Conservation (phyloP, 2,797 vertebrate species). For the Threskiornis aethiopicus region DNA sequence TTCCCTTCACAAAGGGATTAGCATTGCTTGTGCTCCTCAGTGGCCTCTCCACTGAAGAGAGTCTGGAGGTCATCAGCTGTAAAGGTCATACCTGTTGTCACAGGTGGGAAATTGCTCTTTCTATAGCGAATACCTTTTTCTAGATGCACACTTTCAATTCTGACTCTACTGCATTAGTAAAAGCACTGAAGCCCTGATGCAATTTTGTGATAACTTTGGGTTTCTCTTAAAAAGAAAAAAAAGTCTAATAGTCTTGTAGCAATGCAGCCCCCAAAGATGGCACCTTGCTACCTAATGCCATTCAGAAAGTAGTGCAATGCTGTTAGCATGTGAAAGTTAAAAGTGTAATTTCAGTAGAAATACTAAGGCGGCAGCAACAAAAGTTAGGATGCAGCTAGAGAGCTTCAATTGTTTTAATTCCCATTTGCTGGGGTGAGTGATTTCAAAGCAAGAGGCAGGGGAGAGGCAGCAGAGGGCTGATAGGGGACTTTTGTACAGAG, state of each 20-base stretch:
- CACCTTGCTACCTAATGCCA: background rate
- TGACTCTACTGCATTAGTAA: background rate
- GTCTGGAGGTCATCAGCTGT: background rate
- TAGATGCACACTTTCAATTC: background rate
- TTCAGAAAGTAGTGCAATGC: background rate
- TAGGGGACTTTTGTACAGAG: background rate
- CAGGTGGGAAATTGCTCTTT: background rate
- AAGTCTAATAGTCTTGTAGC: background rate
- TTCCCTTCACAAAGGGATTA: background rate
- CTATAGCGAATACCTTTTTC: background rate
- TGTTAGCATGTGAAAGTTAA: background rate
- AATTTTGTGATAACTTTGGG: background rate
- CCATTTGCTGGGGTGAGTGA: background rate
- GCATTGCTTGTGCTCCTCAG: background rate
- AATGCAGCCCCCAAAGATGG: background rate
- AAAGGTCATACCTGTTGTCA: background rate
- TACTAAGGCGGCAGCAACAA: background rate
- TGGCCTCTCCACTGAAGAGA: background rate
- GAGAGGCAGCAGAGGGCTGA: background rate
- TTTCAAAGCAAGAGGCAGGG: background rate
- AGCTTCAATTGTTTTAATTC: background rate
- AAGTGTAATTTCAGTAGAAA: background rate
- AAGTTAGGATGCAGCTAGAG: background rate
- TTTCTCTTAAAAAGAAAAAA: background rate
- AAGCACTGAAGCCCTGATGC: background rate